phyloP scores from a whole-genome alignment of 2,888 invertebrate genomes.

The Exephanes ischioxanthus region DNA sequence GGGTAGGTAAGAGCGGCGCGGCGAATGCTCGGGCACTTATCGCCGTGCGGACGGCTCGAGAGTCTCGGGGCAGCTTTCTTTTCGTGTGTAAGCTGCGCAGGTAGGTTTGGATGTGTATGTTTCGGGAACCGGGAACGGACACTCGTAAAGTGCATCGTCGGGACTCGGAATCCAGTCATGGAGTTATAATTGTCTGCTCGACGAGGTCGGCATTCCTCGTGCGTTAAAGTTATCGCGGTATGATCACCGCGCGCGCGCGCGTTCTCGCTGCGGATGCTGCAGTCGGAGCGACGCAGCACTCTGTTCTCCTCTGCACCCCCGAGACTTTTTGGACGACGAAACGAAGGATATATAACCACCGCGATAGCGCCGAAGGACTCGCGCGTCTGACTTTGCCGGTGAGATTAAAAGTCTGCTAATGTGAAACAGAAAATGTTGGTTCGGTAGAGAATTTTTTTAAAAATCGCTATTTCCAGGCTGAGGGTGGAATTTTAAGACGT shows the following conservation, averaged over 20 bases:
- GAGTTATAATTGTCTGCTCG: constrained; percentile 78
- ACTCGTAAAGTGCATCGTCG: constrained; percentile 66
- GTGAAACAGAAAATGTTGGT: not conserved
- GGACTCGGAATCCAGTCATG: constrained; percentile 67
- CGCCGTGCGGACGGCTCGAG: constrained; percentile 17
- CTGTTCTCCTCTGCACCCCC: constrained; percentile 4
- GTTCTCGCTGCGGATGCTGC: constrained; percentile 15
- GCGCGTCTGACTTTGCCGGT: constrained; percentile 15
- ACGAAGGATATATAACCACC: constrained; percentile 64
- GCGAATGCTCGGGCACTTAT: constrained; percentile 30
- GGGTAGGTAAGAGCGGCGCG: constrained; percentile 2
- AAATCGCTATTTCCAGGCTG: no score
- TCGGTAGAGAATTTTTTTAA: no score
- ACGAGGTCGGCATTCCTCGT: constrained; percentile 75
- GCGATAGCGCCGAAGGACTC: constrained; percentile 65
- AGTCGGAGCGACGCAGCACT: constrained; percentile 1
- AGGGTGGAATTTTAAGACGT: no score
- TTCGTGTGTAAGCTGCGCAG: constrained; percentile 1
- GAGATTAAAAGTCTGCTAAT: not conserved
- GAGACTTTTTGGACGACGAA: constrained; percentile 60
- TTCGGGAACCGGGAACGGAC: constrained; percentile 22
- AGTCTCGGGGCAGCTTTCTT: not conserved
- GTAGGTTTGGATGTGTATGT: not conserved
- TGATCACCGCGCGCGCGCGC: constrained; percentile 71
- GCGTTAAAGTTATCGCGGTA: constrained; percentile 78